A percentile compares a stretch with the other conserved stretches of the same genome.
phyloP scores from a whole-genome alignment of 2,888 invertebrate genomes.

The Dryadula phaetusa region DNA sequence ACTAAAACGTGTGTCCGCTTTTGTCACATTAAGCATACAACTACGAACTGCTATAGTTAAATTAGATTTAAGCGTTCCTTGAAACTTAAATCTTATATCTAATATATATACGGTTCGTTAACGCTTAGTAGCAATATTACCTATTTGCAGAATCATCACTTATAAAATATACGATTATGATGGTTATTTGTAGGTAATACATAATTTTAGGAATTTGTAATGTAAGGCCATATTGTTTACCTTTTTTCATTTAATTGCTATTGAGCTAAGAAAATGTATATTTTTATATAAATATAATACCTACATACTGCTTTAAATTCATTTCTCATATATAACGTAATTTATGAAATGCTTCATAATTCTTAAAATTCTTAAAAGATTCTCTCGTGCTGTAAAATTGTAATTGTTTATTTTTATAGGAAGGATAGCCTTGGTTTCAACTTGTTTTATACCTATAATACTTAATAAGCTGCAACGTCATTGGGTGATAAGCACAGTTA shows the following conservation, averaged over 20 bases:
- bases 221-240: constrained; percentile 25
- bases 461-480: no score
- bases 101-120: not conserved
- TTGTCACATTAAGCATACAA: constrained; percentile 32
- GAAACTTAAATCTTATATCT: constrained; percentile 22
- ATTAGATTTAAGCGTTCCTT: constrained; percentile 20
- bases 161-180: constrained; percentile 29
- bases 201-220: constrained; percentile 37
- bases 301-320: not conserved
- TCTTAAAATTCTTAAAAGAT: not conserved
- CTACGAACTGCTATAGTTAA: constrained; percentile 13
- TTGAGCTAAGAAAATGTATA: constrained; percentile 1
- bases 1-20: constrained; percentile 47
- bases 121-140: not conserved
- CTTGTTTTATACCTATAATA: not conserved
- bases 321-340: not conserved
- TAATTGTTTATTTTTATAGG: not conserved
- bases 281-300: not conserved
- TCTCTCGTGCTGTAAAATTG: not conserved
- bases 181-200: constrained; percentile 30
- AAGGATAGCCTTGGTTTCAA: not conserved
- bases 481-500: not conserved
- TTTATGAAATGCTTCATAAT: not conserved
- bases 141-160: constrained; percentile 36
- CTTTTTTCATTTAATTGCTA: constrained; percentile 12